phyloP scores from a whole-genome alignment of 1,140 invertebrate genomes.

The Leucophenga varia region DNA sequence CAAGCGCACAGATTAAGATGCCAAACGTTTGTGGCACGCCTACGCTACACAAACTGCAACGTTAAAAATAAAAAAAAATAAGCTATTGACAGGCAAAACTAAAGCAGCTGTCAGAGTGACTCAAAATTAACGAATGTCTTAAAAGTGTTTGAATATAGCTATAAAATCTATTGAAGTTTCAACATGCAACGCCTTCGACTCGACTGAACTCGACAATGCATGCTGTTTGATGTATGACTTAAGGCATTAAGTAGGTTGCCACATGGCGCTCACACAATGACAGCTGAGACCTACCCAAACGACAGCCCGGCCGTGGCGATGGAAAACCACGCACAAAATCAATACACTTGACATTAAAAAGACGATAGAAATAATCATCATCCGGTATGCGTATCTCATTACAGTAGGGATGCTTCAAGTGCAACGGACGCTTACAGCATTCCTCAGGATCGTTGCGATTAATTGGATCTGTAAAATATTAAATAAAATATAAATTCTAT shows the following conservation, averaged over 20 bases:
- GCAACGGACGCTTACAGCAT: constrained; percentile 75
- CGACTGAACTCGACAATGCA: not conserved
- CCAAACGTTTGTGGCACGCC: no score
- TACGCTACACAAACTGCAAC: no score
- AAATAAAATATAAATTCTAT: no score
- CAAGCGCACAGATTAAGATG: no score
- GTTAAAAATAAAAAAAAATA: not conserved
- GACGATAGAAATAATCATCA: constrained; percentile 88
- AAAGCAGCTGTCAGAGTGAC: no score
- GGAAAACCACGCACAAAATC: constrained; percentile 87
- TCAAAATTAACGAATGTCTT: no score
- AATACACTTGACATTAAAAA: constrained; percentile 81
- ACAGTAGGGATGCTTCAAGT: constrained; percentile 86
- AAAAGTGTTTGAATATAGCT: no score
- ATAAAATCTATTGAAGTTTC: no score
- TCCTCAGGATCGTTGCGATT: constrained; percentile 86
- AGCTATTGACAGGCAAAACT: not conserved
- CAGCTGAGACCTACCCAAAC: constrained; percentile 66
- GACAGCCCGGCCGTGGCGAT: constrained; percentile 77
- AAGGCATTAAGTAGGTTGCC: not conserved
- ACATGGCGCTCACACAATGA: no score
- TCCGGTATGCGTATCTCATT: constrained; percentile 86
- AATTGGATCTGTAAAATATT: constrained; percentile 67
- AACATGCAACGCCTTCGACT: not conserved
- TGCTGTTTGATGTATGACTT: no score